Conservation (phyloP, 2,888 invertebrate genomes). For the Antheraea yamamai region DNA sequence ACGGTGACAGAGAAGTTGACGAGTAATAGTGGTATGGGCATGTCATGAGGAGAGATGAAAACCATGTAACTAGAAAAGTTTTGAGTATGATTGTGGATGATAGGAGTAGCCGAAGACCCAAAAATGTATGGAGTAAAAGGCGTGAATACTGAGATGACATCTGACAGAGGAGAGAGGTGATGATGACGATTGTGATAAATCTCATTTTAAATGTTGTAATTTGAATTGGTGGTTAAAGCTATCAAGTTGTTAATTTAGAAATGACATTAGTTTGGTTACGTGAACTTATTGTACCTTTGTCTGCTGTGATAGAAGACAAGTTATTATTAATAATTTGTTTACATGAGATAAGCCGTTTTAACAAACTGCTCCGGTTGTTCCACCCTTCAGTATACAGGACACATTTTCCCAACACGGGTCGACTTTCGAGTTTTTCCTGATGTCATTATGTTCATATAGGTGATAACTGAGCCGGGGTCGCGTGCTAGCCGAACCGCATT, state of each 20-base stretch:
- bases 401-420: conserved; percentile 57
- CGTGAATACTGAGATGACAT: too few relatives aligned
- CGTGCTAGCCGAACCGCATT: conserved; percentile 19
- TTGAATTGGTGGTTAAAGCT: not conserved
- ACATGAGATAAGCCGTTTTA: not conserved
- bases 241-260: not conserved
- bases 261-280: not conserved
- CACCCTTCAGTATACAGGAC: conserved; percentile 42
- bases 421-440: conserved; percentile 61
- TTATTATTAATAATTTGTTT: not conserved
- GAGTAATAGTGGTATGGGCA: too few relatives aligned
- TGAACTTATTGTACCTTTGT: not conserved
- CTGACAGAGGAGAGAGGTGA: too few relatives aligned
- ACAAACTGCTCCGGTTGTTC: conserved; percentile 23
- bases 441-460: conserved; percentile 72
- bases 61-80: too few relatives aligned
- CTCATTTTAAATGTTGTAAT: not conserved
- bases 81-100: too few relatives aligned
- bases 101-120: too few relatives aligned
- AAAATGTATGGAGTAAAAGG: too few relatives aligned
- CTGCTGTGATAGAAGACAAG: not conserved
- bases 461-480: conserved; percentile 65
- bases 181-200: too few relatives aligned
- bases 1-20: too few relatives aligned
- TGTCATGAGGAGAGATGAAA: too few relatives aligned